Percentiles rank a stretch among this genome's conserved stretches.
These are phyloP conservation scores for Cirrhinus molitorella DNA, from an alignment of 2,797 vertebrate genomes.

Conservation along the genomic window DNA sequence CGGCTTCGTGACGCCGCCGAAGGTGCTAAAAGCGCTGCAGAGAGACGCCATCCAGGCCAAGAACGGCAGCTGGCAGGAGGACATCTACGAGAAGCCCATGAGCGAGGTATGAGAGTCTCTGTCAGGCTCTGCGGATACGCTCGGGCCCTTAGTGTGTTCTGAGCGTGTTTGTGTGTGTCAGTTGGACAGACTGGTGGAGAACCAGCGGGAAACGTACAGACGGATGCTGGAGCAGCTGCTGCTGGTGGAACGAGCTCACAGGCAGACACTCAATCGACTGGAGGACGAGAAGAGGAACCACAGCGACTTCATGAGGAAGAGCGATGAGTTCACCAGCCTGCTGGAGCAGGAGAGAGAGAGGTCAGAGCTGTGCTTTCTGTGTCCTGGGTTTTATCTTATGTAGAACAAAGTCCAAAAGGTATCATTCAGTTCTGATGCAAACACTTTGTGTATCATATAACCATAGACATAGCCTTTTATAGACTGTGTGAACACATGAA, in stretches of 20 bases:
- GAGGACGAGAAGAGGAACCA: constrained; percentile 95
- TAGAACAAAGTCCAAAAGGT: background rate
- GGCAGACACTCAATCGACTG: constrained; percentile 87
- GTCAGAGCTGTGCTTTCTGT: background rate
- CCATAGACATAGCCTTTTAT: background rate
- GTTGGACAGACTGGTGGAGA: constrained; percentile 94
- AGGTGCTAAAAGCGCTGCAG: constrained; percentile 93
- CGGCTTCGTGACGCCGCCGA: constrained; percentile 93
- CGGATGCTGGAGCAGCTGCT: constrained; percentile 93
- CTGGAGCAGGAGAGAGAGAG: constrained; percentile 84
- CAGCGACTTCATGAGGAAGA: constrained; percentile 92
- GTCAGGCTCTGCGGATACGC: too few species aligned
- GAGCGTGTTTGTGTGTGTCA: constrained; percentile 67
- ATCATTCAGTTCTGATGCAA: background rate
- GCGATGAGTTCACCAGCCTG: constrained; percentile 92
- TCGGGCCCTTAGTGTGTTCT: background rate
- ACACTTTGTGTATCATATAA: background rate
- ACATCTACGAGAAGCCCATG: constrained; percentile 96
- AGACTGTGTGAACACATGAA: background rate
- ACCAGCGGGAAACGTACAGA: constrained; percentile 90
- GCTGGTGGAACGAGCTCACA: constrained; percentile 92
- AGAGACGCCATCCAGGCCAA: constrained; percentile 91
- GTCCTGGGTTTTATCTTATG: background rate
- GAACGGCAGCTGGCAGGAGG: constrained; percentile 85
- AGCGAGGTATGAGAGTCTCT: constrained; percentile 81